Base-by-base conservation (phyloP, 2,888 invertebrate species). In the Patella ulyssiponensis region DNA sequence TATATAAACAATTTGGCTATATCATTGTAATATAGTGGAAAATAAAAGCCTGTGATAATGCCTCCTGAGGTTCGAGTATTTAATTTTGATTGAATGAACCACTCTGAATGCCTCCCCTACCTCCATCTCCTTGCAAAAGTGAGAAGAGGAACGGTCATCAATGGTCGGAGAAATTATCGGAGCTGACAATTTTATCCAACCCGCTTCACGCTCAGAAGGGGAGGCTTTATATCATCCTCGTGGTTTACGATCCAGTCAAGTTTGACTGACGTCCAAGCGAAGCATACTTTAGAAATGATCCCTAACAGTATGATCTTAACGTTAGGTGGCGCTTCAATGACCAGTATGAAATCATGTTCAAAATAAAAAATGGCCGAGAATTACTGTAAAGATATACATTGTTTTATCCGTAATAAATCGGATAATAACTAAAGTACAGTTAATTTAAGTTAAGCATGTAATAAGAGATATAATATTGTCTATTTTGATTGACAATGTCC, bases 141-240 rank as follows among this genome's bases (percentile, higher is more conserved):
- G 80, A 78, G 79, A 80, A 83, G 84, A 84, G 83, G 85, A 85
- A 85, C 85, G 86, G 81, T 86, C 86, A 83, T 85, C 86, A 86
- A 86, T 86, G 83, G 78, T 78, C 73, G 64, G 23, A 52, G 80
- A 76, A 79, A 69, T 76, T 69, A 20, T 79, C 69, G 33, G 75
- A 69, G 73, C 80, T 54, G 72, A 77, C 11, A 51, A 72, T 71
- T 72, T 75, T 81, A 64, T 78, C 73, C 51, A 74, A 76, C 81
- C 84, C 84, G 84, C 85, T 85, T 85, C 86, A 78, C 86, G 84
- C 87, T 87, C 87, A 87, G 85, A 82, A 83, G 82, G 78, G 82
- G 77, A 76, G 79, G 79, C 84, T 85, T 23, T 82, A 15, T 69
- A 81, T 85, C 85, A 74, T 85, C 85, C 77, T 85, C 85, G 82